Conservation (phyloP, 1,140 invertebrate species). For the Homalodisca vitripennis region DNA sequence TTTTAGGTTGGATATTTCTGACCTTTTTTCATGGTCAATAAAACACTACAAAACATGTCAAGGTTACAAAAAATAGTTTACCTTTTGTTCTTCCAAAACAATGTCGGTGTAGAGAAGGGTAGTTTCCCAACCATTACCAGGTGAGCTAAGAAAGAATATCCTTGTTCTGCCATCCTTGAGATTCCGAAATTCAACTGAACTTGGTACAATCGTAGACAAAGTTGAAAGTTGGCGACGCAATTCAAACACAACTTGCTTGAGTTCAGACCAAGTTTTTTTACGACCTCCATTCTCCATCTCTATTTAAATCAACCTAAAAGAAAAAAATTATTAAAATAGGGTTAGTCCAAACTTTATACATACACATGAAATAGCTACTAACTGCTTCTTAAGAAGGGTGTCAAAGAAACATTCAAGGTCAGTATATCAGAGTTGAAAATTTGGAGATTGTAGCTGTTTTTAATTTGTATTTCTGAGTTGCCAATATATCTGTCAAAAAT, state of each 20-base stretch:
- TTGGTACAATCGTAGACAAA: conserved; percentile 71
- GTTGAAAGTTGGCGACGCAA: conserved; percentile 73
- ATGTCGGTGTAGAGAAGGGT: conserved; percentile 86
- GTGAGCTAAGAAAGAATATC: conserved; percentile 87
- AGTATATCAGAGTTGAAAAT: no score
- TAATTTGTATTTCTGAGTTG: no score
- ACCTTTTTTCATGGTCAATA: background rate
- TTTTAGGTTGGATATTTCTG: background rate
- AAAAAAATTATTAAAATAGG: no score
- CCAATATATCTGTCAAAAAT: no score
- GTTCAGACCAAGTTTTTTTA: conserved; percentile 70
- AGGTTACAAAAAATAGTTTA: conserved; percentile 30
- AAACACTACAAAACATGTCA: conserved; percentile 4
- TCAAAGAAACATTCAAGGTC: no score
- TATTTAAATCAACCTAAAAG: conserved; percentile 12
- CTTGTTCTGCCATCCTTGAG: conserved; percentile 73
- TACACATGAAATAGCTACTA: no score
- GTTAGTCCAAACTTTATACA: no score
- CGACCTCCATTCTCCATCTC: conserved; percentile 40
- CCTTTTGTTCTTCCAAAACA: conserved; percentile 52
- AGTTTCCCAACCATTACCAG: conserved; percentile 81
- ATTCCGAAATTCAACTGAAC: conserved; percentile 74
- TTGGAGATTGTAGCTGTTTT: no score
- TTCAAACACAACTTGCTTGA: conserved; percentile 77
- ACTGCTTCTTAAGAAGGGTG: no score